Evolutionary conservation across 2,888 invertebrate species (phyloP), one percentile per base, ranked within the genome.

Genomic region (Drosophila setosimentum): DNA sequence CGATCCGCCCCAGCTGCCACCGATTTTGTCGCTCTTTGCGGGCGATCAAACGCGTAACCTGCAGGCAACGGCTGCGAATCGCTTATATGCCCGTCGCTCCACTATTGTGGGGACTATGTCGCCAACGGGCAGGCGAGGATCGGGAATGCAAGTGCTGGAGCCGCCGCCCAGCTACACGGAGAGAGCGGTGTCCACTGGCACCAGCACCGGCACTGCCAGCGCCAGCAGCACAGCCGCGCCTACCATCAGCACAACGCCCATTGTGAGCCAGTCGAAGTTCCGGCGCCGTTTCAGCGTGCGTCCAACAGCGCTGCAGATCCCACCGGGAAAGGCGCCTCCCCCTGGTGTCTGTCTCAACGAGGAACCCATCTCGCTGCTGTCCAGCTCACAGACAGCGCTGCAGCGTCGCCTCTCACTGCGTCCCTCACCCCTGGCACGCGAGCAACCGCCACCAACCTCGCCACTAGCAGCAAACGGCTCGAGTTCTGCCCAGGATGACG

Each of bases 1-100:
- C 10, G 89, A 91, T 55, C 93, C 93, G 1, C 94, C 94, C 0
- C 91, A 92, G 59, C 80, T 94, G 54, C 94, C 94, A 1, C 94
- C 94, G 49, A 87, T 94, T 4, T 83, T 94, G 27, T 93, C 94
- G 0, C 89, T 94, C 1, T 94, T 94, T 73, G 93, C 94, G 1
- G 93, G 92, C 21, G 91, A 90, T 35, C 88, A 91, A 57, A 87
- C 84, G n/a, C 84, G 84, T 33, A 48, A 62, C 5, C 58, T 86
- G 48, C 87, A 85, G 53, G 77, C 91, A 13, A 82, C 91, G 3
- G 91, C 91, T 1, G 89, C 92, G 4, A 92, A 92, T 79, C 91
- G 92, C 2, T 58, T 92, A 27, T 92, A 90, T 29, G 82, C 91
- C 3, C 91, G 93, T 24, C 91, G 93, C 37, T 90, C 92, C 30